These are phyloP conservation scores for Aradophagus sp. DNA, from an alignment of 1,140 invertebrate species.

Conservation along the genomic window DNA sequence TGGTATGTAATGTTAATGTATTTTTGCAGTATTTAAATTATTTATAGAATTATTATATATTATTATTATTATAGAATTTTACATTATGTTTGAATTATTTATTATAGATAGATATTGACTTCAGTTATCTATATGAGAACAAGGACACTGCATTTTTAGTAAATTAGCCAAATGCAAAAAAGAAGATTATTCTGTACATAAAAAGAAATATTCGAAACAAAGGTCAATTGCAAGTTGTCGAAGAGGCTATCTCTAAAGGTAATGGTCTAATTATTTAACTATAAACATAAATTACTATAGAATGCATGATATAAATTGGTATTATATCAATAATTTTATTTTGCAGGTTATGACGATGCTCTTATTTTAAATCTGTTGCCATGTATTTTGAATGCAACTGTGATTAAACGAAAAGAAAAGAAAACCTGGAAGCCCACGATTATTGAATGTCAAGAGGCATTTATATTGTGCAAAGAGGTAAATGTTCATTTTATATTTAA, in stretches of 20 bases:
- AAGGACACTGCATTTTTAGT: constrained; percentile 5
- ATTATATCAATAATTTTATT: too few species aligned
- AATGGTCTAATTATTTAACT: too few species aligned
- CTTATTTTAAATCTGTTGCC: background rate
- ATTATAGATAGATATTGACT: constrained; percentile 11
- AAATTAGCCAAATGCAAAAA: constrained; percentile 6
- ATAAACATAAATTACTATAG: too few species aligned
- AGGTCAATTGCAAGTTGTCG: background rate
- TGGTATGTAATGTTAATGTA: constrained; percentile 4
- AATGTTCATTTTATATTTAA: background rate
- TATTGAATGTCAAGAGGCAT: constrained; percentile 1
- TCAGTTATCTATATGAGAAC: background rate
- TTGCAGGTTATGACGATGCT: too few species aligned
- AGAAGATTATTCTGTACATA: constrained; percentile 9
- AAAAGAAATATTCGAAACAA: constrained; percentile 6
- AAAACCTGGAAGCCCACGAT: constrained; percentile 7
- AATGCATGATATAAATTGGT: too few species aligned
- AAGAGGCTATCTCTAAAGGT: constrained; percentile 4
- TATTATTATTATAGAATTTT: too few species aligned
- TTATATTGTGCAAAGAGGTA: constrained; percentile 7
- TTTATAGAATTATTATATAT: too few species aligned
- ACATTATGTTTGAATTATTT: too few species aligned
- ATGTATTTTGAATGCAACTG: background rate
- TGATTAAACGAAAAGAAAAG: constrained; percentile 4
- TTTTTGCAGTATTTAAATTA: too few species aligned